Evolutionary conservation across 2,113 vertebrate genomes (phyloP), one percentile per base, ranked within the genome.

Genomic region (Heptranchias perlo): DNA sequence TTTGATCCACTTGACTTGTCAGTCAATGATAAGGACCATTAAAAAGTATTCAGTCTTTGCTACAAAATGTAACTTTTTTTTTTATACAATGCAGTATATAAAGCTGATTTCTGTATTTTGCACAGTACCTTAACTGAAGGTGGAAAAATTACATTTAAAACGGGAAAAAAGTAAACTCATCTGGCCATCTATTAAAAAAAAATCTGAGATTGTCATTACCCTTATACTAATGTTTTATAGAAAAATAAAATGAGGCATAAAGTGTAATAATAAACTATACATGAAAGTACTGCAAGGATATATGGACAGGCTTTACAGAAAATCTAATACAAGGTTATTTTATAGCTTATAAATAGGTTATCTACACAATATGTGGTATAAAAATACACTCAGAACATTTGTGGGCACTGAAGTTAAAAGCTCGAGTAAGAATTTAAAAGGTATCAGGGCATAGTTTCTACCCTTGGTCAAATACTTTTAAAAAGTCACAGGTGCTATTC

Each of bases 311-410:
- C 98, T 98, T 98, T 98, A 99, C 98, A 98, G 97, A 96, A 98
- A 97, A 96, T 96, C 97, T 97, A 97, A 98, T 97, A 97, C 97
- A 96, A 96, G 97, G 98, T 98, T 98, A 98, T 98, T 97, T 98
- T 97, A 98, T 98, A 98, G 98, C 98, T 99, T 98, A 99, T 99
- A 99, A 99, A 99, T 98, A 98, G 96, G 97, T 96, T 98, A 98
- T 98, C 98, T 99, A 98, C 98, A 98, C 98, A 97, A 98, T 97
- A 98, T 97, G 97, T 97, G 97, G 97, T 99, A 98, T 97, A 99
- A 98, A 99, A 98, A 98, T 98, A 98, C 94, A 95, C 97, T 97
- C 96, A 97, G 97, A 97, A 98, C 97, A 98, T 98, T 97, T 97
- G 97, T 96, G 98, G 98, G 97, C 97, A 98, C 97, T 97, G 98